phyloP scores from a whole-genome alignment of 2,113 vertebrate species.

The Apodemus sylvaticus region DNA sequence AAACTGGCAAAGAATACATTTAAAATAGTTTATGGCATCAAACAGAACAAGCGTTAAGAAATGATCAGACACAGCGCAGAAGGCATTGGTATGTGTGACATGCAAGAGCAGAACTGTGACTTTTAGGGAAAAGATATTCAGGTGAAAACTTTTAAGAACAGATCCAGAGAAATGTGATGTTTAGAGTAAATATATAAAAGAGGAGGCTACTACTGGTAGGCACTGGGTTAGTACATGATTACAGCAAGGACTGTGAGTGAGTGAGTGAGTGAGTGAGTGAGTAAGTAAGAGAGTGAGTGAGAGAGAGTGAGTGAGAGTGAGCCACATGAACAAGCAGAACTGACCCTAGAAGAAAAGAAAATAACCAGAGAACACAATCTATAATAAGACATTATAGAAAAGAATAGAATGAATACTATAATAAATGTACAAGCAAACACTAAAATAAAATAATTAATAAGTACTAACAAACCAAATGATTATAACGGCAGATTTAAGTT shows the following conservation, averaged over 20 bases:
- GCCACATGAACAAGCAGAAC: neutral
- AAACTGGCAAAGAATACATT: conserved; percentile 14
- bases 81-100: neutral
- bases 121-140: conserved; percentile 1
- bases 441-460: conserved; percentile 25
- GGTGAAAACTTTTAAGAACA: conserved; percentile 17
- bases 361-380: neutral
- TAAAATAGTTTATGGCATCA: conserved; percentile 23
- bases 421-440: conserved; percentile 16
- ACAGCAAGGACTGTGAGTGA: neutral
- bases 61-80: conserved; percentile 31
- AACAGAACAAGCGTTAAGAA: neutral
- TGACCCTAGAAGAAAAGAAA: conserved; percentile 3
- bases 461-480: conserved; percentile 20
- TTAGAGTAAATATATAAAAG: neutral
- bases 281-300: no score
- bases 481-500: conserved; percentile 49
- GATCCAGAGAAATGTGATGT: neutral
- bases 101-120: conserved; percentile 3
- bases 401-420: neutral
- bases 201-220: neutral
- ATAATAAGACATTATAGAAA: conserved; percentile 12
- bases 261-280: neutral
- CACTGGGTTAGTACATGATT: neutral
- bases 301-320: neutral